Percentiles rank a stretch among this genome's conserved stretches.
phyloP scores from a whole-genome alignment of 2,797 vertebrate species.

The Tamandua tetradactyla region DNA sequence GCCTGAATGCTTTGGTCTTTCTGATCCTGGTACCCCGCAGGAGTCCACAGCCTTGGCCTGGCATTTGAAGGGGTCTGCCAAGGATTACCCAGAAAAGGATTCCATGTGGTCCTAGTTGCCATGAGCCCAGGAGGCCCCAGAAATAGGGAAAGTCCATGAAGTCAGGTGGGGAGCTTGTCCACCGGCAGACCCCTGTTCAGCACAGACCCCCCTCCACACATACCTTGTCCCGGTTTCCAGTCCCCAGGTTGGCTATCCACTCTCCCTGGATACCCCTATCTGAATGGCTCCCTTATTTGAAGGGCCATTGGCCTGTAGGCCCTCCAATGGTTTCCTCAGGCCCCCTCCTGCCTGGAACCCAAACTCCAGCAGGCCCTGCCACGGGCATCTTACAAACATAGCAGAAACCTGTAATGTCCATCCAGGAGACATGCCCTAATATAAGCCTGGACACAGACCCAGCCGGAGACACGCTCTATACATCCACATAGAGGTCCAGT shows the following conservation, averaged over 20 bases:
- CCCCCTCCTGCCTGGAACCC: conserved; percentile 13
- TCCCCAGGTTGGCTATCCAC: not conserved
- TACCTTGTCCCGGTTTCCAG: not conserved
- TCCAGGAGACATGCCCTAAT: not conserved
- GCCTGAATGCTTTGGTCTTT: not conserved
- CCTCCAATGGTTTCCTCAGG: not conserved
- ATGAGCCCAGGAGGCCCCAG: not conserved
- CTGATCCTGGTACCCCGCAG: not conserved
- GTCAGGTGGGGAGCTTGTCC: not conserved
- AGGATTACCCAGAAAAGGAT: not conserved
- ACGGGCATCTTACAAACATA: not conserved
- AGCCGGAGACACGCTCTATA: not conserved
- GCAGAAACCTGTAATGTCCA: not conserved
- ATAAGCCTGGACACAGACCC: not conserved
- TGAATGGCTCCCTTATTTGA: conserved; percentile 18
- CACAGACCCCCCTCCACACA: not conserved
- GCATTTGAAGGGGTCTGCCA: not conserved
- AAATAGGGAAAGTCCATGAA: not conserved
- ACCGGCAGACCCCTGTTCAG: not conserved
- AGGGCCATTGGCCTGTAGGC: not conserved
- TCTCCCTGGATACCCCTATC: not conserved
- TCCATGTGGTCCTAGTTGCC: not conserved
- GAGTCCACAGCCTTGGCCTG: not conserved
- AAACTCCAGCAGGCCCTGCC: conserved; percentile 11
- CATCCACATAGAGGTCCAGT: not conserved